Percentiles rank a stretch among this genome's conserved stretches.
These are phyloP conservation scores for Achatina immaculata DNA, from an alignment of 1,140 invertebrate genomes.

Conservation along the genomic window DNA sequence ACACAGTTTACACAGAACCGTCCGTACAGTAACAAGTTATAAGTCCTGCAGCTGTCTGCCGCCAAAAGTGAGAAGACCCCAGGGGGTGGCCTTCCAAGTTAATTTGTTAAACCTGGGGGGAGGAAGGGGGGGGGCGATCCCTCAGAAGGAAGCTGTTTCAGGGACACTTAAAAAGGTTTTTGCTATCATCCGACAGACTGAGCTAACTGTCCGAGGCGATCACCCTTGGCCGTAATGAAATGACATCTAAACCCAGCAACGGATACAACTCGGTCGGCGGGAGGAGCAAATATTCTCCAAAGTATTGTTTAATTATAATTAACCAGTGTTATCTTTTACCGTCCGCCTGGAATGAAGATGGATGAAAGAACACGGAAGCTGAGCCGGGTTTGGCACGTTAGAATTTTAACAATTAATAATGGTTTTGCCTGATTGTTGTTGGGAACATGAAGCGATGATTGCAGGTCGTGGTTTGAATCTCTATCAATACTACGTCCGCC, in stretches of 20 bases:
- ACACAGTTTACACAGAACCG: too few relatives aligned
- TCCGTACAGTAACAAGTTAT: too few relatives aligned
- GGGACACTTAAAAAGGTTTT: too few relatives aligned
- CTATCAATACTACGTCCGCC: too few relatives aligned
- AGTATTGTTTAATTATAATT: slow-evolving; percentile 14
- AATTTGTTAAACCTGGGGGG: too few relatives aligned
- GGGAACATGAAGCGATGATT: too few relatives aligned
- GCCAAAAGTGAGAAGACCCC: too few relatives aligned
- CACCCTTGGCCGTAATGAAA: not conserved
- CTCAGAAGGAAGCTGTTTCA: too few relatives aligned
- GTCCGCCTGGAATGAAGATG: not conserved
- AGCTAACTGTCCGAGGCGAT: not conserved
- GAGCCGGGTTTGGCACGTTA: not conserved
- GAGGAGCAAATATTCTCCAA: not conserved
- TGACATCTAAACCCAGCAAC: not conserved
- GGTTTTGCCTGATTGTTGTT: not conserved
- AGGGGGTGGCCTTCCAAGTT: too few relatives aligned
- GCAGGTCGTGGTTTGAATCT: too few relatives aligned
- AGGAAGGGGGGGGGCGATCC: too few relatives aligned
- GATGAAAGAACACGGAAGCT: not conserved
- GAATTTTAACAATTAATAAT: not conserved
- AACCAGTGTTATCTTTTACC: not conserved
- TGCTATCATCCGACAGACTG: not conserved
- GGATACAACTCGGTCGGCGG: not conserved
- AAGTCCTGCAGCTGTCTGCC: too few relatives aligned